Evolutionary conservation across 1,140 invertebrate species (phyloP).

Genomic region (Formica exsecta): DNA sequence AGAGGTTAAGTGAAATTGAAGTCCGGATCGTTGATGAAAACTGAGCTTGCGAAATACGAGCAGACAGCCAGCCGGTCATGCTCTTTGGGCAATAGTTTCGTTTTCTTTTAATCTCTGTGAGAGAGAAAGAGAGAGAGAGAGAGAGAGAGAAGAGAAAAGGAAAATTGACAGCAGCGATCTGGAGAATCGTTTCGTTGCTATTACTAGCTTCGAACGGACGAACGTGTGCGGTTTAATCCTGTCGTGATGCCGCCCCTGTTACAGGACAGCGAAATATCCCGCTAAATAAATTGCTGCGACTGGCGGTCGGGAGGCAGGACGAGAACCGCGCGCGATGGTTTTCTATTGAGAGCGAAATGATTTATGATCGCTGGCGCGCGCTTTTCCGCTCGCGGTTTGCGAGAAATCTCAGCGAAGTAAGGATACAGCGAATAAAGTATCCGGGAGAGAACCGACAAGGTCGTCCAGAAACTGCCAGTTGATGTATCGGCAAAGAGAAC

Average conservation of each 20-base stretch:
- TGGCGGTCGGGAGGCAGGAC: not conserved
- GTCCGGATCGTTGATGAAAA: constrained; percentile 75
- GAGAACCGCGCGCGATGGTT: constrained; percentile 45
- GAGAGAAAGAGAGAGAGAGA: not conserved
- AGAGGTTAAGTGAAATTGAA: constrained; percentile 79
- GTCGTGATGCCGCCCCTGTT: constrained; percentile 17
- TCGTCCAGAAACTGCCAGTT: constrained; percentile 20
- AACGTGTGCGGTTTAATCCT: constrained; percentile 53
- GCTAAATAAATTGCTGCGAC: constrained; percentile 70
- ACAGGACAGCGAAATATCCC: constrained; percentile 57
- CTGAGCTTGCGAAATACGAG: constrained; percentile 62
- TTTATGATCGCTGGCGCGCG: constrained; percentile 56
- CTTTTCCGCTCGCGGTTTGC: constrained; percentile 35
- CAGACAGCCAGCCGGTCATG: constrained; percentile 23
- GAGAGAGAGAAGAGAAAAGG: not conserved
- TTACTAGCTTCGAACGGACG: not conserved
- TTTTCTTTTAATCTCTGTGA: constrained; percentile 70
- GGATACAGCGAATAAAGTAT: constrained; percentile 43
- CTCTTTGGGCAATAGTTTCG: constrained; percentile 67
- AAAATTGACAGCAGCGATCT: constrained; percentile 20
- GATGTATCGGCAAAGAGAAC: constrained; percentile 31
- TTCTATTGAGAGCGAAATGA: constrained; percentile 69
- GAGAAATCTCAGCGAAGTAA: constrained; percentile 46
- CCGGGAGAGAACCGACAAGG: not conserved
- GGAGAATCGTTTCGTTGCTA: constrained; percentile 8